phyloP scores from a whole-genome alignment of 92 coral and sea anemone genomes.

The Paramuricea clavata region DNA sequence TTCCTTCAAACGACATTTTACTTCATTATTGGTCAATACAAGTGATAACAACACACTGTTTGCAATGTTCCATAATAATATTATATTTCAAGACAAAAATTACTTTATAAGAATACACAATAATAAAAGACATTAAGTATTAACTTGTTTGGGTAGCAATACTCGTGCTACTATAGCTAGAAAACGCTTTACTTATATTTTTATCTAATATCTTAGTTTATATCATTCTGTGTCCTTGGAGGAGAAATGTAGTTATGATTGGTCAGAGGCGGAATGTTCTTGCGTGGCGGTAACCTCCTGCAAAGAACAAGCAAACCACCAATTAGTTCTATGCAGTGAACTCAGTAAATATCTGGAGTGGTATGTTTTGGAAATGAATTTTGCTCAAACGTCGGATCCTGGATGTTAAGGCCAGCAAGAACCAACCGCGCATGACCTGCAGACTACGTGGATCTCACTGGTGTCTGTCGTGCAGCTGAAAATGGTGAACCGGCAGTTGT shows the following conservation, averaged over 20 bases:
- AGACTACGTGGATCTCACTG: no score
- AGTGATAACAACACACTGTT: background rate
- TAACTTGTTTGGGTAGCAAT: no score
- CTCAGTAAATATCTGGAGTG: conserved; percentile 1
- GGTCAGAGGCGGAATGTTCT: background rate
- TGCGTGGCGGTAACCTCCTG: background rate
- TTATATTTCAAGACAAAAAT: background rate
- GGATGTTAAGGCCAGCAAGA: conserved; percentile 4
- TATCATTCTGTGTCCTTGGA: background rate
- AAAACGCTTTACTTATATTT: background rate
- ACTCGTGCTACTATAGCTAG: background rate
- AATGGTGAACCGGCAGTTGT: no score
- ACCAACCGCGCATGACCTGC: no score
- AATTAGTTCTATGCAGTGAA: conserved; percentile 20
- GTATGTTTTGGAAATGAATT: background rate
- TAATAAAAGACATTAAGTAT: no score
- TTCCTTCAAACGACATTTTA: no score
- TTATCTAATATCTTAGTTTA: background rate
- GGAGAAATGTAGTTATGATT: background rate
- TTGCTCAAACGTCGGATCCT: background rate
- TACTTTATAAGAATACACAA: background rate
- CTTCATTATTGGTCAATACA: background rate
- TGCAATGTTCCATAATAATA: background rate
- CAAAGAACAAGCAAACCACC: conserved; percentile 15
- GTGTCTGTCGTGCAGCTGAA: no score